These are phyloP conservation scores for Camponotus fellah DNA, from an alignment of 2,888 invertebrate genomes.

Conservation along the genomic window DNA sequence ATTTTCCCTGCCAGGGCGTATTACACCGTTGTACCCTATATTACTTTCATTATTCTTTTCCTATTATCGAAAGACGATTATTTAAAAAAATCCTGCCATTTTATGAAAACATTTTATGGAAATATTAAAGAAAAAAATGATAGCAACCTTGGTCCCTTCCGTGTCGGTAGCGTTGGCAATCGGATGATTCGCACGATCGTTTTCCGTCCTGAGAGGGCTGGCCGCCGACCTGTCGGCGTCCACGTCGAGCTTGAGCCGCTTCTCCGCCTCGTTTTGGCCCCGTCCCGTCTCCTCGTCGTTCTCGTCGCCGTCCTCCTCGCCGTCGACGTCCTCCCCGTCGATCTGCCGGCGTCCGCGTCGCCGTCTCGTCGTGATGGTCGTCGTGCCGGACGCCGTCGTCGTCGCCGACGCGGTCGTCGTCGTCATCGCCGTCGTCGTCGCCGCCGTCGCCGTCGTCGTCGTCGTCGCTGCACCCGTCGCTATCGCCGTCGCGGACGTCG, in stretches of 20 bases:
- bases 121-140: background rate
- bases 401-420: constrained; percentile 65
- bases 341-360: constrained; percentile 73
- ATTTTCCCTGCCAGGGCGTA: no score
- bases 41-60: no score
- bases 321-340: constrained; percentile 72
- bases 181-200: constrained; percentile 76
- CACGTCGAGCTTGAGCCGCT: constrained; percentile 81
- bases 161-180: constrained; percentile 79
- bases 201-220: constrained; percentile 80
- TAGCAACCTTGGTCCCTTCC: constrained; percentile 83
- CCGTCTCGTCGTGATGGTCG: constrained; percentile 72
- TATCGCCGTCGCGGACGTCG: constrained; percentile 64
- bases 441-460: constrained; percentile 51
- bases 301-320: constrained; percentile 78
- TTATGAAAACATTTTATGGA: no score
- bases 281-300: constrained; percentile 85
- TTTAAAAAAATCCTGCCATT: background rate
- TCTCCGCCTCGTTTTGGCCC: constrained; percentile 77
- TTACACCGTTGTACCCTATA: no score
- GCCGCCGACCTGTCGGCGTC: constrained; percentile 71
- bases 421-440: constrained; percentile 64
- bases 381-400: constrained; percentile 65
- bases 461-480: constrained; percentile 59
- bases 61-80: background rate